Base-by-base conservation (phyloP, 2,113 vertebrate species). In the Corythornis madagascariensis region DNA sequence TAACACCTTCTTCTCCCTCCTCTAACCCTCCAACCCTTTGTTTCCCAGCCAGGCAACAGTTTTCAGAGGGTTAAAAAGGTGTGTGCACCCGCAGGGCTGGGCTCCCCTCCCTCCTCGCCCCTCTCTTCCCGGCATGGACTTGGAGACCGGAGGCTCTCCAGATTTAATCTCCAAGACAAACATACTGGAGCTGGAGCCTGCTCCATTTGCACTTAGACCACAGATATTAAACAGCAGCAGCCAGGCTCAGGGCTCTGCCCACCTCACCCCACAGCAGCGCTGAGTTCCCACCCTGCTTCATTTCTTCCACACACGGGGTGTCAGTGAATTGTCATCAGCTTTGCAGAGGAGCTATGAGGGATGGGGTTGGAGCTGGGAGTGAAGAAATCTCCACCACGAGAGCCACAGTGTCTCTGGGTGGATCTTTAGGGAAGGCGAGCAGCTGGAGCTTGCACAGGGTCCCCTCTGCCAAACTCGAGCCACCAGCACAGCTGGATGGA, bases 101-200 rank as follows among this genome's bases (percentile, higher is more conserved):
- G 69, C 17, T 72, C 71, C 82, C 55, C 40, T 48, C 83, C 90
- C 73, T 92, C 79, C 81, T 82, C 60, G 4, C 72, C 77, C 76
- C 83, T 85, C 84, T 70, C 57, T 86, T 94, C 90, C 92, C 72
- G 9, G 90, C 94, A 83, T 0, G 83, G 91, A 61, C 83, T 28
- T 13, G 71, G 86, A 91, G 89, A 88, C 86, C 57, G 2, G 91
- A 92, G 86, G 69, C 92, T 79, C 95, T 96, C 93, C 63, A 88
- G 94, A 89, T 95, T 73, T 66, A 78, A 83, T 96, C 97, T 97
- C 97, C 96, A 98, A 97, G 93, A 96, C 96, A 97, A 98, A 98
- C 97, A 97, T 0, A 21, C 56, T 10, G 80, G 5, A 76, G 69
- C 91, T 50, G 94, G 94, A 83, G 82, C 96, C 96, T 63, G 69